phyloP scores from a whole-genome alignment of 1,140 invertebrate genomes.

The Daktulosphaira vitifoliae region DNA sequence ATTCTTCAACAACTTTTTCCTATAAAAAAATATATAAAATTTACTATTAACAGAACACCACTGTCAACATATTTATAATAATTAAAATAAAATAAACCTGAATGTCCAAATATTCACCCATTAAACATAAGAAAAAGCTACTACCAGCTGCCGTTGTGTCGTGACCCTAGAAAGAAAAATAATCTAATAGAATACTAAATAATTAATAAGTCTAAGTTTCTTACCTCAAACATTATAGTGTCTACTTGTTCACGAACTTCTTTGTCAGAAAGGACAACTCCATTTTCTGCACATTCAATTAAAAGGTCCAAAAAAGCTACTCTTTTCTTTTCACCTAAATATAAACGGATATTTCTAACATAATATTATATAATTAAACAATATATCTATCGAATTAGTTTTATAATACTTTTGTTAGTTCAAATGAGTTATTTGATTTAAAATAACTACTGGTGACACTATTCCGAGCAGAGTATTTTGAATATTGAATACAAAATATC shows the following conservation, averaged over 20 bases:
- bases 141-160: slow-evolving; percentile 78
- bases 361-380: too few relatives aligned
- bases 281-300: slow-evolving; percentile 72
- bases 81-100: too few relatives aligned
- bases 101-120: slow-evolving; percentile 65
- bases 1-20: slow-evolving; percentile 63
- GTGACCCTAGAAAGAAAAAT: slow-evolving; percentile 56
- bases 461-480: too few relatives aligned
- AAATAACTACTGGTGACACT: too few relatives aligned
- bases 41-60: too few relatives aligned
- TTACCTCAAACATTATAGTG: slow-evolving; percentile 89
- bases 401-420: too few relatives aligned
- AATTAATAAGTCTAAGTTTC: too few relatives aligned
- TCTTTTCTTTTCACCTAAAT: slow-evolving; percentile 68
- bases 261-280: slow-evolving; percentile 66
- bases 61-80: too few relatives aligned
- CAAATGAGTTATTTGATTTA: too few relatives aligned
- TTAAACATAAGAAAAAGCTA: slow-evolving; percentile 65
- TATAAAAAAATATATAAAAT: slow-evolving; percentile 45
- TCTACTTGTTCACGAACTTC: slow-evolving; percentile 91
- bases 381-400: too few relatives aligned
- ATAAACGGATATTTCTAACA: slow-evolving; percentile 3
- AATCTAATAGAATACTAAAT: too few relatives aligned
- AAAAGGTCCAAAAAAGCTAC: slow-evolving; percentile 89
- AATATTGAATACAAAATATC: too few relatives aligned